Base-by-base conservation (phyloP, 2,888 invertebrate genomes). In the Melanargia galathea region DNA sequence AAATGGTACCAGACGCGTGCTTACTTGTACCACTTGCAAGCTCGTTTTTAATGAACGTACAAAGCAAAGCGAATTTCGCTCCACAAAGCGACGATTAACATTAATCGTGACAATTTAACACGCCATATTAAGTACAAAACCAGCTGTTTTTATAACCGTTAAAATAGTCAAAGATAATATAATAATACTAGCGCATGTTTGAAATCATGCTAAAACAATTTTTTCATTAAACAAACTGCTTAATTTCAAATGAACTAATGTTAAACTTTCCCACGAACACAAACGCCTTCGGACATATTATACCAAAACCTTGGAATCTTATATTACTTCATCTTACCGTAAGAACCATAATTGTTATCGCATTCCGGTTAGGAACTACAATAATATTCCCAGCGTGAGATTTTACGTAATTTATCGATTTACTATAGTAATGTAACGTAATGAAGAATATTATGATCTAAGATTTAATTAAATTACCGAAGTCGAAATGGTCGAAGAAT, bases 181-280 rank as follows among this genome's bases (percentile, higher is more conserved):
- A 13, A 10, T 38, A 10, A 8, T 38, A 13, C 10, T 4, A 43
- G 1, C 16, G 2, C 6, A 16, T 16, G 40, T 5, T 43, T 13
- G 20, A 46, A 13, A 13, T 22, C 22, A 11, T 13, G 11, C 22
- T 13, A 20, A 46, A 22, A 13, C 11, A 22, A 5, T 46, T 8
- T 45, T 20, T 22, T 11, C 11, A 46, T 46, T 8, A 49, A 49
- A 49, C 30, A 26, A 26, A 26, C 1, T 49, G 7, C 26, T 16
- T 24, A 49, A 11, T 45, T 45, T 16, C 8, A 20, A 45, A 51
- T 51, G 30, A 51, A 33, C 51, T 43, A 43, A 56, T 43, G 43
- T 43, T 26, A 46, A 57, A 57, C 56, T 57, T 67, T 67, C 69
- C 65, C 69, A 69, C 69, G 67, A 24, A 52, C 54, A 38, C 58